Evolutionary conservation across 2,797 vertebrate species (phyloP).

Genomic region (Octomys mimax): DNA sequence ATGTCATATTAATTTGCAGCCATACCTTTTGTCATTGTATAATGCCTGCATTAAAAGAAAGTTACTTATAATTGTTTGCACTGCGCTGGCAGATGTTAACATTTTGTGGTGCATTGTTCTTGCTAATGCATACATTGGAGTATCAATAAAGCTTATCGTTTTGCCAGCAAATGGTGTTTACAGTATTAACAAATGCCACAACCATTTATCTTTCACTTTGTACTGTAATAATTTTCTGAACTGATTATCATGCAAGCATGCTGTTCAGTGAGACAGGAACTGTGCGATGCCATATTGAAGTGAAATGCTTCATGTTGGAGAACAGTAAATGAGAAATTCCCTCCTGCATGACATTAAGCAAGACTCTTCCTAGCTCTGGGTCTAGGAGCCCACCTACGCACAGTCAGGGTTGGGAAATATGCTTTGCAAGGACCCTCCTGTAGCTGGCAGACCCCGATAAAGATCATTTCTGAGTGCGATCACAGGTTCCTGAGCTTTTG

Average conservation of each 20-base stretch:
- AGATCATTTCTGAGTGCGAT: background rate
- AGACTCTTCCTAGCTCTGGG: background rate
- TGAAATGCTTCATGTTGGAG: background rate
- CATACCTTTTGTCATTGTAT: slow-evolving; percentile 86
- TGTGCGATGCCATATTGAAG: slow-evolving; percentile 13
- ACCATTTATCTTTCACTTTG: slow-evolving; percentile 84
- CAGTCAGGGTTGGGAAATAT: background rate
- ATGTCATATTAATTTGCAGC: slow-evolving; percentile 87
- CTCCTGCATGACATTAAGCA: slow-evolving; percentile 26
- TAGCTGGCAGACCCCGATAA: background rate
- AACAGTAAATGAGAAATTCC: slow-evolving; percentile 48
- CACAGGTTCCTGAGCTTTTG: background rate
- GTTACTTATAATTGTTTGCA: slow-evolving; percentile 89
- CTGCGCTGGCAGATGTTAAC: slow-evolving; percentile 90
- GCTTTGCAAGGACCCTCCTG: background rate
- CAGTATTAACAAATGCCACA: slow-evolving; percentile 88
- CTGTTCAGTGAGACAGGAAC: slow-evolving; percentile 71
- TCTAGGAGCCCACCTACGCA: background rate
- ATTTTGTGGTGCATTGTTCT: slow-evolving; percentile 87
- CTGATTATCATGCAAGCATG: slow-evolving; percentile 82
- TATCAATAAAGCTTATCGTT: slow-evolving; percentile 88
- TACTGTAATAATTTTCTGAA: slow-evolving; percentile 76
- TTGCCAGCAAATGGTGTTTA: slow-evolving; percentile 90
- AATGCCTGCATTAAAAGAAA: slow-evolving; percentile 89
- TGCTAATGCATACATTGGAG: slow-evolving; percentile 87